Conservation (phyloP, 2,797 vertebrate species). For the Poeciliopsis turneri region DNA sequence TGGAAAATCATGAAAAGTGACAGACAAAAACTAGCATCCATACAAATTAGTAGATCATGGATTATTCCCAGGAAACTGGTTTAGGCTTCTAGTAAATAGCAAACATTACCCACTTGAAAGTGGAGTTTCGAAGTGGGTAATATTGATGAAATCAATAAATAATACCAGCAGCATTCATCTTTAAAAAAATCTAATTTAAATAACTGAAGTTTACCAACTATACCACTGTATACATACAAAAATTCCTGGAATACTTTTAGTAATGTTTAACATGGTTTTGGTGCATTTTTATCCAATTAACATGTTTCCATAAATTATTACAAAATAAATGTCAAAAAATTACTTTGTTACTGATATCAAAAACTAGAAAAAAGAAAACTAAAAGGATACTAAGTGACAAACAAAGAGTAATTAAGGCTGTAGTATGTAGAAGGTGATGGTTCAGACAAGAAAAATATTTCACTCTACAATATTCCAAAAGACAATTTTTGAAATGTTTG, state of each 20-base stretch:
- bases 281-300: neutral
- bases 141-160: constrained; percentile 18
- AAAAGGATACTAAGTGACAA: constrained; percentile 6
- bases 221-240: neutral
- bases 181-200: neutral
- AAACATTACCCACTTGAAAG: constrained; percentile 7
- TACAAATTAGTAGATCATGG: constrained; percentile 22
- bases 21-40: constrained; percentile 6
- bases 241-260: neutral
- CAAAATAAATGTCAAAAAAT: neutral
- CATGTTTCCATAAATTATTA: neutral
- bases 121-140: neutral
- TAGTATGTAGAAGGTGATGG: constrained; percentile 27
- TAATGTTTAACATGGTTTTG: neutral
- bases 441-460: constrained; percentile 27
- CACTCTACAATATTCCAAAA: constrained; percentile 21
- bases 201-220: neutral
- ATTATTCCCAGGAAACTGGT: constrained; percentile 1
- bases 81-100: constrained; percentile 15
- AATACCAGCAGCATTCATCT: neutral
- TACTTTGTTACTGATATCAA: neutral
- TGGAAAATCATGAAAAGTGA: constrained; percentile 8
- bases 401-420: constrained; percentile 17
- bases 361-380: neutral
- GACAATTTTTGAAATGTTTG: constrained; percentile 54